phyloP scores from a whole-genome alignment of 2,888 invertebrate species.

The Aethes cnicana region DNA sequence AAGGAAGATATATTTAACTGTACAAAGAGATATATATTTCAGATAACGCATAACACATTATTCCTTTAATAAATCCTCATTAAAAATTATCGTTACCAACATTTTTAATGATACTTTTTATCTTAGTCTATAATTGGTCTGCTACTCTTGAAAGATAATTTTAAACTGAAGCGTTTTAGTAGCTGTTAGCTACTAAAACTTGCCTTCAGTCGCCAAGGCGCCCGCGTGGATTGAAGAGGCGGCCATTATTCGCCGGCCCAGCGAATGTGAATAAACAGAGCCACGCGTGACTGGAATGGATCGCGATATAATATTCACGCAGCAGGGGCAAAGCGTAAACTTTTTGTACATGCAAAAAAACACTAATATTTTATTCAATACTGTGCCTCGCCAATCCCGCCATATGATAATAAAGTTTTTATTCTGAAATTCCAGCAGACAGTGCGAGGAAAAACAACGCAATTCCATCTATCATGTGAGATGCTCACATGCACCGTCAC shows the following conservation, averaged over 20 bases:
- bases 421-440: constrained; percentile 35
- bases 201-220: constrained; percentile 26
- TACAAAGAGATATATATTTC: too few species aligned
- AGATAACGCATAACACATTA: too few species aligned
- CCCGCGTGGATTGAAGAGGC: constrained; percentile 55
- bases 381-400: constrained; percentile 28
- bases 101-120: too few species aligned
- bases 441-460: constrained; percentile 16
- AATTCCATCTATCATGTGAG: neutral
- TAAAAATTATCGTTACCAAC: too few species aligned
- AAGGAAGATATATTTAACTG: too few species aligned
- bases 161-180: neutral
- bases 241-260: constrained; percentile 67
- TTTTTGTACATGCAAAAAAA: constrained; percentile 54
- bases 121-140: too few species aligned
- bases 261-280: constrained; percentile 72
- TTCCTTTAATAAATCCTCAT: too few species aligned
- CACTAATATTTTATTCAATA: constrained; percentile 62
- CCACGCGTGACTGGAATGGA: constrained; percentile 72
- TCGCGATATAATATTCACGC: constrained; percentile 52
- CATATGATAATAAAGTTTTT: constrained; percentile 34
- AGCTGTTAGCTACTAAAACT: constrained; percentile 4
- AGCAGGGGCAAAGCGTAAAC: constrained; percentile 49
- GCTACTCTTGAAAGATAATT: too few species aligned
- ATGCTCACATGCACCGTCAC: too few species aligned